A percentile compares a stretch with the other conserved stretches of the same genome.
phyloP scores from a whole-genome alignment of 2,888 invertebrate genomes.

The Lysandra bellargus region DNA sequence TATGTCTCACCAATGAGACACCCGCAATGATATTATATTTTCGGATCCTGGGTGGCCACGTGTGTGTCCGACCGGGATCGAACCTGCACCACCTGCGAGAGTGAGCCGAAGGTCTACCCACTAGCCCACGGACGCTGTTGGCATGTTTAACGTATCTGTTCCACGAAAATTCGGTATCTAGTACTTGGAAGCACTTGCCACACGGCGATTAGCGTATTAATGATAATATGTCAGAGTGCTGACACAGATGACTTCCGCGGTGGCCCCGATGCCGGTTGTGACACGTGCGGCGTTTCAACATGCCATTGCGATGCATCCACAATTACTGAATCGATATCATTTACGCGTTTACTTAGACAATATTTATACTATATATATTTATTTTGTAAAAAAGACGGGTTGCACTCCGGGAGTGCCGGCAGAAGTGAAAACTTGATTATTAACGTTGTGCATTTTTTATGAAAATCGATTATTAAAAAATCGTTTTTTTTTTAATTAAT shows the following conservation, averaged over 20 bases:
- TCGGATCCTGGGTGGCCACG: no score
- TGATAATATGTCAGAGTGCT: not conserved
- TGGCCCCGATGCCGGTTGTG: conserved; percentile 13
- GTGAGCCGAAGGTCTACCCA: not conserved
- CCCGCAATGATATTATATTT: no score
- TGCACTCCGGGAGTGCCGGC: no score
- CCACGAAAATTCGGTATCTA: conserved; percentile 9
- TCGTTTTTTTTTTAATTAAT: no score
- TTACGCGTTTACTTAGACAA: not conserved
- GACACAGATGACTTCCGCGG: conserved; percentile 27
- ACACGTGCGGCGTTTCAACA: not conserved
- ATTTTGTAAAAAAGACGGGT: no score
- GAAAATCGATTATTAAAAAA: no score
- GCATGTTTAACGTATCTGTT: not conserved
- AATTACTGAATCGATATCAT: not conserved
- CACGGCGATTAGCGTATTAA: conserved; percentile 5
- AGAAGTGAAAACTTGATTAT: no score
- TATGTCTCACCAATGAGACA: no score
- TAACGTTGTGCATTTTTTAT: no score
- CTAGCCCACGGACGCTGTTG: no score
- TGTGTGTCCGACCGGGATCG: no score
- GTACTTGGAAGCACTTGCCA: conserved; percentile 10
- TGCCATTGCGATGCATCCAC: not conserved
- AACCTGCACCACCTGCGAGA: not conserved
- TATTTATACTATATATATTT: not conserved